Evolutionary conservation across 1,140 invertebrate species (phyloP).

Genomic region (Danaus plexippus): DNA sequence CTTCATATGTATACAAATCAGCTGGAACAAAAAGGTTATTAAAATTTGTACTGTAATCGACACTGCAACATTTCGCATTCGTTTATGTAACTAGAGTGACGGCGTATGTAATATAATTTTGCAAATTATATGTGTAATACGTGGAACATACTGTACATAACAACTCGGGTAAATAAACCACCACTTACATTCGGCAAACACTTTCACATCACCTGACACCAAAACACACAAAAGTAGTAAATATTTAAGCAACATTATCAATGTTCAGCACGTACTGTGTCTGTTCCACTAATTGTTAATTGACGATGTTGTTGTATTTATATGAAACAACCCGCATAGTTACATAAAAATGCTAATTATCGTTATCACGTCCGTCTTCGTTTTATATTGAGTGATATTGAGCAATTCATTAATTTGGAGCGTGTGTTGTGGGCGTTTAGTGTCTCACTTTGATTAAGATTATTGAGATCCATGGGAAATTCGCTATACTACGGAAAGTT

Average conservation of each 20-base stretch:
- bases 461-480: not conserved
- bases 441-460: too few relatives aligned
- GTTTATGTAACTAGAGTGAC: too few relatives aligned
- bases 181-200: slow-evolving; percentile 4
- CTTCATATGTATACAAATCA: not conserved
- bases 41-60: too few relatives aligned
- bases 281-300: not conserved
- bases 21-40: too few relatives aligned
- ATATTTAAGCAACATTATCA: slow-evolving; percentile 4
- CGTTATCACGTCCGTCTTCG: slow-evolving; percentile 16
- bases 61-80: too few relatives aligned
- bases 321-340: slow-evolving; percentile 20
- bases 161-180: too few relatives aligned
- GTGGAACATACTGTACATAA: not conserved
- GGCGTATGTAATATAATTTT: too few relatives aligned
- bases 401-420: too few relatives aligned
- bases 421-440: too few relatives aligned
- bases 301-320: slow-evolving; percentile 13
- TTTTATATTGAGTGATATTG: slow-evolving; percentile 6
- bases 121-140: not conserved
- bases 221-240: slow-evolving; percentile 2
- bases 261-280: not conserved
- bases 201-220: slow-evolving; percentile 5
- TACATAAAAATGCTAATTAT: slow-evolving; percentile 16
- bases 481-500: not conserved